These are phyloP conservation scores for Pseudopodoces humilis DNA, from an alignment of 2,113 vertebrate genomes.

Conservation along the genomic window DNA sequence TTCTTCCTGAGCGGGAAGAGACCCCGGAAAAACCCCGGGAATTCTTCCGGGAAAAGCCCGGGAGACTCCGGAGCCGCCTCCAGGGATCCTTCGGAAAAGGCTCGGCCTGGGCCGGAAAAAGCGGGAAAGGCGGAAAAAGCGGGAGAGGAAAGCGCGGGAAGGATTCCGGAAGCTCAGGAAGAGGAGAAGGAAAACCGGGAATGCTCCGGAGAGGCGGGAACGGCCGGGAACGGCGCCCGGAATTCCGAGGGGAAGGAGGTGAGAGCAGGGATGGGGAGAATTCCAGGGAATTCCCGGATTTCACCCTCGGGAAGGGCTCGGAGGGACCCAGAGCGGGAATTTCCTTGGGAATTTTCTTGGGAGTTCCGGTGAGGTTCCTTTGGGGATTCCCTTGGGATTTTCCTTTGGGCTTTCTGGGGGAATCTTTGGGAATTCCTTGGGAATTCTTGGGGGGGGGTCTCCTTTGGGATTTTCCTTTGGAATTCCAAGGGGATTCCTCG, in stretches of 20 bases:
- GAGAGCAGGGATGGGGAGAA: neutral
- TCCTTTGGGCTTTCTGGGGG: neutral
- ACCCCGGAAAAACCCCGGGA: neutral
- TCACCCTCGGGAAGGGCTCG: neutral
- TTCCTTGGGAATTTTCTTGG: neutral
- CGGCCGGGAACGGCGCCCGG: too few species aligned
- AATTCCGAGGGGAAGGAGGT: neutral
- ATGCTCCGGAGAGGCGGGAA: neutral
- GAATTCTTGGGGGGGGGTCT: too few species aligned
- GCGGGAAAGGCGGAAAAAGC: too few species aligned
- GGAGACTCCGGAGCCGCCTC: neutral
- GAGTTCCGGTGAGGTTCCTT: neutral
- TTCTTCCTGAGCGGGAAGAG: neutral
- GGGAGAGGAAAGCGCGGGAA: neutral
- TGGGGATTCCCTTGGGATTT: neutral
- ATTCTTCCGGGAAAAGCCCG: neutral
- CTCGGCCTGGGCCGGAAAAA: too few species aligned
- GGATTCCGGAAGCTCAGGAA: neutral
- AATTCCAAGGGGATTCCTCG: too few species aligned
- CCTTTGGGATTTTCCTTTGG: too few species aligned
- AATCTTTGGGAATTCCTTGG: too few species aligned
- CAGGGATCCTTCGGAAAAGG: neutral
- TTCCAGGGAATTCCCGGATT: neutral
- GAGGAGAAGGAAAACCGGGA: neutral
- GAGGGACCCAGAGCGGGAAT: too few species aligned